Evolutionary conservation across 1,140 invertebrate species (phyloP).

Genomic region (Druon quercuslanigerum): DNA sequence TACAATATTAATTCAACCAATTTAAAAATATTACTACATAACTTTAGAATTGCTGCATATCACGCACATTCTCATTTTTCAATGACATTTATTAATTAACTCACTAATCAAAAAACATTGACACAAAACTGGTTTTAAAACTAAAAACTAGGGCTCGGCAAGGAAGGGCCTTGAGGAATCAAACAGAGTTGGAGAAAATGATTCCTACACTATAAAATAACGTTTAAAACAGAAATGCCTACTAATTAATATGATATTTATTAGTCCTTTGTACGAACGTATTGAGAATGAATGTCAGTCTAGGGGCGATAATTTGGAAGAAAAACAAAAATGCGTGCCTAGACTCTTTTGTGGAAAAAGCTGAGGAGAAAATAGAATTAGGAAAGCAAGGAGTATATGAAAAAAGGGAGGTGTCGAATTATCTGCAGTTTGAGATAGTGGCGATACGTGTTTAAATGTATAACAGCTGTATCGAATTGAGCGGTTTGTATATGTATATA

Average conservation of each 20-base stretch:
- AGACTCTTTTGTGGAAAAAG: background rate
- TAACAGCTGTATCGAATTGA: slow-evolving; percentile 54
- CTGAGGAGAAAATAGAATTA: background rate
- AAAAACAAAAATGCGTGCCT: background rate
- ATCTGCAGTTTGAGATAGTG: too few relatives aligned
- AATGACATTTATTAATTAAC: background rate
- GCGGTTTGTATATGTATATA: slow-evolving; percentile 65
- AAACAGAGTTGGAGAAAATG: background rate
- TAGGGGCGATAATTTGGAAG: slow-evolving; percentile 12
- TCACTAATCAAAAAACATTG: background rate
- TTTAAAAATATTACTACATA: too few relatives aligned
- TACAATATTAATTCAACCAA: too few relatives aligned
- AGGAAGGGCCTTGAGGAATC: background rate
- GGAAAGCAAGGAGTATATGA: background rate
- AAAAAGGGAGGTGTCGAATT: background rate
- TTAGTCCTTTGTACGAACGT: too few relatives aligned
- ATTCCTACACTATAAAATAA: background rate
- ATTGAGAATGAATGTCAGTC: background rate
- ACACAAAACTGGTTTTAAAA: background rate
- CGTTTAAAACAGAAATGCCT: slow-evolving; percentile 1
- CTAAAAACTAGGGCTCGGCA: background rate
- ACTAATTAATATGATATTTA: background rate
- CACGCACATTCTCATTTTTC: too few relatives aligned
- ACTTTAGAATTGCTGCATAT: too few relatives aligned
- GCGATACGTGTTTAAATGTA: too few relatives aligned